These are phyloP conservation scores for Palythoa heliodiscus DNA, from an alignment of 92 coral and sea anemone genomes.

Conservation along the genomic window DNA sequence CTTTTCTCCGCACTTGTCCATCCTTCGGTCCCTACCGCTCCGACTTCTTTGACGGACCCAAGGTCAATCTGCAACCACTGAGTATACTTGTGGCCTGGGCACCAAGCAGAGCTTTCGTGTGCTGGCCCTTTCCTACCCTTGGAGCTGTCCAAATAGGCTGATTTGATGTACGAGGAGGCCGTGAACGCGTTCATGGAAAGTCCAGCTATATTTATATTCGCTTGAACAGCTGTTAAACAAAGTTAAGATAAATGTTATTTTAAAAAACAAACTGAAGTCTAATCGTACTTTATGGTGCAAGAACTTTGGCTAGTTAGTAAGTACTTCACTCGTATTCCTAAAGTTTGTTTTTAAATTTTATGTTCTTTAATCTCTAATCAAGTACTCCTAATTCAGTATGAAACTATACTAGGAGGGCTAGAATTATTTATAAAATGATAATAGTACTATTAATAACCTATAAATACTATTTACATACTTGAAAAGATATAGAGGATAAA, in stretches of 20 bases:
- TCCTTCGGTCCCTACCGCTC: constrained; percentile 31
- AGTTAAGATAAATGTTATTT: no score
- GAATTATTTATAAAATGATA: no score
- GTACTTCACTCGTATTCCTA: no score
- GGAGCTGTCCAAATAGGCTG: background rate
- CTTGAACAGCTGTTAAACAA: background rate
- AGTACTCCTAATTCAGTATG: no score
- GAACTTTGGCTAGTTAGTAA: no score
- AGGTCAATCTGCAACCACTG: constrained; percentile 40
- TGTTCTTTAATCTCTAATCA: no score
- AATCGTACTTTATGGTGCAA: background rate
- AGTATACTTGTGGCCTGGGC: background rate
- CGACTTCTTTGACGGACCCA: background rate
- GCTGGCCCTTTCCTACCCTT: constrained; percentile 7
- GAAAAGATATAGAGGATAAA: no score
- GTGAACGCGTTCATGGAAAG: constrained; percentile 10
- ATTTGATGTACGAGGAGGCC: constrained; percentile 16
- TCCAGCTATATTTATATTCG: background rate
- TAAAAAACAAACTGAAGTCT: background rate
- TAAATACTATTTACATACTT: no score
- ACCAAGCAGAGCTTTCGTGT: constrained; percentile 16
- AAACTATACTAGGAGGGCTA: no score
- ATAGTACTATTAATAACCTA: no score
- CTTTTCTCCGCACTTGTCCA: background rate
- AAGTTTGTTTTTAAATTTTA: no score